Base-by-base conservation (phyloP, 2,797 vertebrate genomes). In the Carapus acus region DNA sequence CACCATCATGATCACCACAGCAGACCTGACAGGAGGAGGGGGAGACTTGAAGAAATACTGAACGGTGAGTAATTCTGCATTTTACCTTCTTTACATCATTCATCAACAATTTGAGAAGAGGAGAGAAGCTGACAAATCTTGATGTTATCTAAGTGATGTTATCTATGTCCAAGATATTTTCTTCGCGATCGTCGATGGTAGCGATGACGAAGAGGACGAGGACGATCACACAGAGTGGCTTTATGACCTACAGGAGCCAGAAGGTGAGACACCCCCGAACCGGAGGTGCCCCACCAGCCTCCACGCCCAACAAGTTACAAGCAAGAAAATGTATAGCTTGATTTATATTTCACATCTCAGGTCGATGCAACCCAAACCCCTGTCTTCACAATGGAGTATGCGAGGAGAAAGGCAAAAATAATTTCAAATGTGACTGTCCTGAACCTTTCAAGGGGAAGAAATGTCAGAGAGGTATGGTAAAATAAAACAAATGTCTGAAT, bases 351-450 rank as follows among this genome's bases (percentile, higher is more conserved):
- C 19, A 23, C 59, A 50, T 49, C 31, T 49, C 48, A 89, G 88
- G 86, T 15, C 11, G 2, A 1, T 90, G 88, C 49, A 20, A 41
- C 31, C 85, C 85, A 38, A 88, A 88, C 58, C 86, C 88, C 24
- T 89, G 89, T 47, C 43, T 19, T 1, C 79, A 90, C 39, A 71
- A 79, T 0, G 89, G 89, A 6, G 60, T 73, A 14, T 90, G 89
- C 72, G 49, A 82, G 29, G 9, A 52, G 21, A 88, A 75, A 72
- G 53, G 18, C 14, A 64, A 7, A 2, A 48, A 0, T 8, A 62
- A 20, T 19, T 81, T 69, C 45, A 68, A 84, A 58, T 90, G 88
- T 31, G 68, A 83, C 39, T 90, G 88, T 52, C 82, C 83, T 4
- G 53, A 36, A 54, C 64, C 51, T n/a, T 89, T 73, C 62, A 64